Percentiles rank a stretch among this genome's conserved stretches.
phyloP scores from a whole-genome alignment of 2,113 vertebrate genomes.

The Scomber japonicus region DNA sequence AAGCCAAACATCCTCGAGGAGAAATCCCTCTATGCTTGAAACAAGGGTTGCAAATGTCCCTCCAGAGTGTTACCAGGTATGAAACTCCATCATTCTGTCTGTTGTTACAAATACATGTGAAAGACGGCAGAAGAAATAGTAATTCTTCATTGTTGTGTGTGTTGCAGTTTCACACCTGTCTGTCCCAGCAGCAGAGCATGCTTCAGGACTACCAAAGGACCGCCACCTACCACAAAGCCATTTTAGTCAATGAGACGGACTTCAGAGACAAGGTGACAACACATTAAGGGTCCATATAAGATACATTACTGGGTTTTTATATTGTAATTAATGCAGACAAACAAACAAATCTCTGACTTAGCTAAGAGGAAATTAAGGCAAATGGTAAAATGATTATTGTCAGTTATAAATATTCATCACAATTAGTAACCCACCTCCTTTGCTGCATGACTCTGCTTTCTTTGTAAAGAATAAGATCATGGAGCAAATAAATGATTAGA shows the following conservation, averaged over 20 bases:
- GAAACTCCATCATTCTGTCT: too few relatives aligned
- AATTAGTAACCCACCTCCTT: too few relatives aligned
- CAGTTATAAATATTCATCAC: too few relatives aligned
- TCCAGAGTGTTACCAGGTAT: conserved; percentile 83
- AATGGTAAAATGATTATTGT: too few relatives aligned
- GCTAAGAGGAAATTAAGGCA: too few relatives aligned
- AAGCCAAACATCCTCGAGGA: conserved; percentile 36
- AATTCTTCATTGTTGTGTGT: neutral
- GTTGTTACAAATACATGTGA: neutral
- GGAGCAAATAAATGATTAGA: too few relatives aligned
- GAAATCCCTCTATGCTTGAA: conserved; percentile 56
- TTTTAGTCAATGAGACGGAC: conserved; percentile 86
- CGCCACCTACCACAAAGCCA: conserved; percentile 85
- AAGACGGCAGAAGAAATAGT: neutral
- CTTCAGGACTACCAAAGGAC: conserved; percentile 87
- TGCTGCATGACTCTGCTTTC: too few relatives aligned
- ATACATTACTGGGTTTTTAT: too few relatives aligned
- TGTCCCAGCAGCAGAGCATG: conserved; percentile 87
- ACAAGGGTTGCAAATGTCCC: conserved; percentile 68
- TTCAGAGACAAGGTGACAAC: conserved; percentile 87
- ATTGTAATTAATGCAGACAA: too few relatives aligned
- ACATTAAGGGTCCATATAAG: too few relatives aligned
- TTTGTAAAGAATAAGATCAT: too few relatives aligned
- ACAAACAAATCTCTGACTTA: too few relatives aligned
- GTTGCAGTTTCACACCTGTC: conserved; percentile 84